These are phyloP conservation scores for Canis aureus DNA, from an alignment of 2,113 vertebrate genomes.

Conservation along the genomic window DNA sequence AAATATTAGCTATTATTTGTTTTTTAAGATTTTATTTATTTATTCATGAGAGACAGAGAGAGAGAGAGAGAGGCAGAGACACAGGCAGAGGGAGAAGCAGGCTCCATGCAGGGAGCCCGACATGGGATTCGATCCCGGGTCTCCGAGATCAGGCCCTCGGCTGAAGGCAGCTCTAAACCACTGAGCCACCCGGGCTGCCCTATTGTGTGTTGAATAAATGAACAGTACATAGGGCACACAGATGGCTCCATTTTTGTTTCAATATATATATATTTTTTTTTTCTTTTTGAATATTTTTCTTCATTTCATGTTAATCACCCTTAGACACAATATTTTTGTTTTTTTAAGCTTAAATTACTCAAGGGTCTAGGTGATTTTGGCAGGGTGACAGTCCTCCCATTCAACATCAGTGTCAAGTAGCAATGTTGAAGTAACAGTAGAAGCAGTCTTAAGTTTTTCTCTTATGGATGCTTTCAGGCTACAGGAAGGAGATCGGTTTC, in stretches of 20 bases:
- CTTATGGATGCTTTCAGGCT: neutral
- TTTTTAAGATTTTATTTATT: too few species aligned
- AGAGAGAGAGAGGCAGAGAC: too few species aligned
- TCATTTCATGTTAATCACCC: neutral
- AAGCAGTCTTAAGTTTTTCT: neutral
- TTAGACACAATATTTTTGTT: neutral
- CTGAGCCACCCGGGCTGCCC: too few species aligned
- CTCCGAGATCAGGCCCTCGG: too few species aligned
- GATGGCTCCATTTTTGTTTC: neutral
- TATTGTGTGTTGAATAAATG: neutral
- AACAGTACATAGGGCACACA: neutral
- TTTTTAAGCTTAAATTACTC: neutral
- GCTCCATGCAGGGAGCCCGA: too few species aligned
- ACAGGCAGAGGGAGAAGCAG: too few species aligned
- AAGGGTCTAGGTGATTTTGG: neutral
- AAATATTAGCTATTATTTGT: conserved; percentile 60
- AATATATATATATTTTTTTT: neutral
- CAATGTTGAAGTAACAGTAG: neutral
- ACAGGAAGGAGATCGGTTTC: neutral
- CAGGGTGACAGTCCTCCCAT: neutral
- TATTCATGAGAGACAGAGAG: too few species aligned
- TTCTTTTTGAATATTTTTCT: neutral
- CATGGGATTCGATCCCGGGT: too few species aligned
- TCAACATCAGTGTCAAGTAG: neutral
- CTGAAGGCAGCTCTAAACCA: too few species aligned